Conservation (phyloP, 1,140 invertebrate species). For the Drosophila funebris region DNA sequence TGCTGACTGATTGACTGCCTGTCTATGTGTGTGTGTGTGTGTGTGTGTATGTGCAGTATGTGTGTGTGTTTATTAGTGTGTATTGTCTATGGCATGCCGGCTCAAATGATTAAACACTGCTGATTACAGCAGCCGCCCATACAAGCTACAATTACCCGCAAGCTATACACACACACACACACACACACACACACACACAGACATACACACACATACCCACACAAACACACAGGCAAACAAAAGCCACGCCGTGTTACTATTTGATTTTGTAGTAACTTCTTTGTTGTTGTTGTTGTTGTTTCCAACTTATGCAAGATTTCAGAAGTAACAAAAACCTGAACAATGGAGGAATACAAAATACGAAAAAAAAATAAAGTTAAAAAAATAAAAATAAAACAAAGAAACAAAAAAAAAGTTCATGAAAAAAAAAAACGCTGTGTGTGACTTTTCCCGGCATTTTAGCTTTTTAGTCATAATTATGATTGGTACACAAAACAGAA, state of each 20-base stretch:
- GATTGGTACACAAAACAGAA: constrained; percentile 7
- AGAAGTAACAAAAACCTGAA: constrained; percentile 46
- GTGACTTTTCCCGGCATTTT: constrained; percentile 46
- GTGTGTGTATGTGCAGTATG: constrained; percentile 13
- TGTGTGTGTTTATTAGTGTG: constrained; percentile 3
- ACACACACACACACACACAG: not conserved
- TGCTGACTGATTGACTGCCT: not conserved
- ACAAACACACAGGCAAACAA: not conserved
- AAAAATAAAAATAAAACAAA: constrained; percentile 1
- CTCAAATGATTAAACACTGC: constrained; percentile 30
- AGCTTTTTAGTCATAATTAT: constrained; percentile 37
- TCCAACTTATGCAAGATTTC: constrained; percentile 40
- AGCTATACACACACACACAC: constrained; percentile 7
- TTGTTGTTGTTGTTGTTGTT: constrained; percentile 12
- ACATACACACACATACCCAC: not conserved
- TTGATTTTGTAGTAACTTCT: constrained; percentile 20
- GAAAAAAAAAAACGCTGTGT: constrained; percentile 42
- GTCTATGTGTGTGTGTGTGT: not conserved
- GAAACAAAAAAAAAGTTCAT: not conserved
- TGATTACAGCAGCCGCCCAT: constrained; percentile 37
- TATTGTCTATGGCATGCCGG: constrained; percentile 20
- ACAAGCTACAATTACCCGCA: constrained; percentile 18
- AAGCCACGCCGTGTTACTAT: constrained; percentile 10
- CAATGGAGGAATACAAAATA: constrained; percentile 29
- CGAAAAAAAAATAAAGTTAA: not conserved